Conservation (phyloP, 2,113 vertebrate genomes). For the Psilopogon haemacephalus region DNA sequence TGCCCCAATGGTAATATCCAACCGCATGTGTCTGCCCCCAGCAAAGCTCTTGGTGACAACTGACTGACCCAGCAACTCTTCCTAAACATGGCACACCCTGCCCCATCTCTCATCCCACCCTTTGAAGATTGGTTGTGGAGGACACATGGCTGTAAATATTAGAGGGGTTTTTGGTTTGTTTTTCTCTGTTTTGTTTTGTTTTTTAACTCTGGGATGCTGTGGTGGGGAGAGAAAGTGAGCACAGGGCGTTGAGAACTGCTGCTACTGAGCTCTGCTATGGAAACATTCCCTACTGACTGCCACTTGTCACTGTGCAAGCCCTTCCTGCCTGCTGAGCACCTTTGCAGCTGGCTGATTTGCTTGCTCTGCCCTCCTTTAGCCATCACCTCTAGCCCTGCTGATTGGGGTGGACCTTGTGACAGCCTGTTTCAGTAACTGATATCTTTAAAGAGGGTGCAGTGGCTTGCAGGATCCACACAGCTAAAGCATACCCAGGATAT, state of each 20-base stretch:
- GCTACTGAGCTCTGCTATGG: neutral
- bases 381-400: neutral
- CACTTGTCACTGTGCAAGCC: neutral
- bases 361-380: neutral
- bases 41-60: neutral
- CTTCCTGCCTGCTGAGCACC: neutral
- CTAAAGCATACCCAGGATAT: neutral
- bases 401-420: neutral
- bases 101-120: neutral
- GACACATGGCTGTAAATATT: neutral
- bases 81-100: neutral
- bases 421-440: neutral
- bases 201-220: neutral
- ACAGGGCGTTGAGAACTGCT: neutral
- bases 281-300: neutral
- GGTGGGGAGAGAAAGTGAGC: neutral
- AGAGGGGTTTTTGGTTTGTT: too few relatives aligned
- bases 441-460: neutral
- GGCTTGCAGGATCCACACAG: neutral
- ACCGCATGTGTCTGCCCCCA: fast-evolving
- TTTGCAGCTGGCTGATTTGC: neutral
- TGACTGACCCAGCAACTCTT: fast-evolving
- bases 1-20: neutral
- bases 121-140: neutral
- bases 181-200: neutral